phyloP scores from a whole-genome alignment of 2,797 vertebrate genomes.

The Poecilia velifera region DNA sequence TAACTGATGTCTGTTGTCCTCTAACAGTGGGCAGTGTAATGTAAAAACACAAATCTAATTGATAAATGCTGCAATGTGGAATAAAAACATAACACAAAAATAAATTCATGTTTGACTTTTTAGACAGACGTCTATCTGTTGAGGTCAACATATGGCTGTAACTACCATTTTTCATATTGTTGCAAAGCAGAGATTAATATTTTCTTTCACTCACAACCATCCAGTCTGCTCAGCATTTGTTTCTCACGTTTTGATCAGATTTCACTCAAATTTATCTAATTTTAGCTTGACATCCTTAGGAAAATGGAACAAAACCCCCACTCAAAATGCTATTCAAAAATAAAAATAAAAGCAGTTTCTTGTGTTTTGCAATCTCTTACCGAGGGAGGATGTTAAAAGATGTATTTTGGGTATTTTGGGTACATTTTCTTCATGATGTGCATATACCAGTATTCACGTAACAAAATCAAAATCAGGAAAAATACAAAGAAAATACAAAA shows the following conservation, averaged over 20 bases:
- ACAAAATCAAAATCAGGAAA: background rate
- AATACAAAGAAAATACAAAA: background rate
- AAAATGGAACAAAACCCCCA: background rate
- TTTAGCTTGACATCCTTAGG: background rate
- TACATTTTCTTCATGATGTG: background rate
- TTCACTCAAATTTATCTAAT: background rate
- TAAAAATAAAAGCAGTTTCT: background rate
- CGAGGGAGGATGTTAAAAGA: background rate
- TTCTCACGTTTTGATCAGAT: background rate
- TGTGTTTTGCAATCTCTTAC: background rate
- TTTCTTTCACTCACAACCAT: background rate
- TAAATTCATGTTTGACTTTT: conserved; percentile 2
- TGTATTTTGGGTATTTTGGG: background rate
- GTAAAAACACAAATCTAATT: conserved; percentile 44
- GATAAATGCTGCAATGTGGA: conserved; percentile 36
- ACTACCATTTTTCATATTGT: conserved; percentile 31
- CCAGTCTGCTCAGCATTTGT: background rate
- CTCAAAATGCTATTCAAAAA: background rate
- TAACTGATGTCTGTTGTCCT: conserved; percentile 26
- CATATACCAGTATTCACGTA: background rate
- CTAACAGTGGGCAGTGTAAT: conserved; percentile 16
- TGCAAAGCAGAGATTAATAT: background rate
- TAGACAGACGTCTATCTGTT: conserved; percentile 34
- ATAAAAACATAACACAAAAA: conserved; percentile 10
- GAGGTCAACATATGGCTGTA: conserved; percentile 33